phyloP scores from a whole-genome alignment of 2,888 invertebrate genomes.

The Folsomia candida region DNA sequence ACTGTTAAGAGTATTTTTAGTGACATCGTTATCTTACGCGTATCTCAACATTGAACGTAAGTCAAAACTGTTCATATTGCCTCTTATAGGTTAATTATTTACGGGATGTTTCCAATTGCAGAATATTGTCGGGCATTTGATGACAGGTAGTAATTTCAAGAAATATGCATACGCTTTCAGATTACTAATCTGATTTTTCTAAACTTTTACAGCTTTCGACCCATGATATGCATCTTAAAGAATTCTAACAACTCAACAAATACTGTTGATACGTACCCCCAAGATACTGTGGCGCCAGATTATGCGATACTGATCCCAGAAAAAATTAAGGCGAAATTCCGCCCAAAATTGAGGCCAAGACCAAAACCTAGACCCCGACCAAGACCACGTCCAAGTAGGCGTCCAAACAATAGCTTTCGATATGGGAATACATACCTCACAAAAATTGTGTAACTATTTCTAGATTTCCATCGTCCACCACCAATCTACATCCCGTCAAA shows the following conservation, averaged over 20 bases:
- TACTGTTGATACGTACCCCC: not conserved
- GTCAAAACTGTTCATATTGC: not conserved
- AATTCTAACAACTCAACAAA: conserved; percentile 18
- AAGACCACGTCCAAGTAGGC: conserved; percentile 7
- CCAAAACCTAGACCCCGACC: conserved; percentile 11
- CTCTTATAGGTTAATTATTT: not conserved
- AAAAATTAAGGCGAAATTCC: not conserved
- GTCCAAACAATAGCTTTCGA: not conserved
- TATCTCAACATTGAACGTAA: conserved; percentile 13
- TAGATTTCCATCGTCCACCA: not conserved
- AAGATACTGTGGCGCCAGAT: not conserved
- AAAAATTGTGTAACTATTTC: not conserved
- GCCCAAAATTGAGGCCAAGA: conserved; percentile 13
- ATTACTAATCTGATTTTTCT: too few relatives aligned
- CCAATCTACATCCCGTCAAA: conserved; percentile 14
- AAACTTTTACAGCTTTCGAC: too few relatives aligned
- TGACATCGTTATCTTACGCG: not conserved
- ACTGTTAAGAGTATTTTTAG: not conserved
- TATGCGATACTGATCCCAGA: not conserved
- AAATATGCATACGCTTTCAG: too few relatives aligned
- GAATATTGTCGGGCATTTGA: conserved; percentile 39
- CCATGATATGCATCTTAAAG: conserved; percentile 40
- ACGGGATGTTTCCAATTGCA: conserved; percentile 2
- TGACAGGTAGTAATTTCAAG: too few relatives aligned
- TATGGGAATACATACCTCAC: not conserved